Evolutionary conservation across 2,797 vertebrate species (phyloP), one percentile per base, ranked within the genome.

Genomic region (Calcarius lapponicus): DNA sequence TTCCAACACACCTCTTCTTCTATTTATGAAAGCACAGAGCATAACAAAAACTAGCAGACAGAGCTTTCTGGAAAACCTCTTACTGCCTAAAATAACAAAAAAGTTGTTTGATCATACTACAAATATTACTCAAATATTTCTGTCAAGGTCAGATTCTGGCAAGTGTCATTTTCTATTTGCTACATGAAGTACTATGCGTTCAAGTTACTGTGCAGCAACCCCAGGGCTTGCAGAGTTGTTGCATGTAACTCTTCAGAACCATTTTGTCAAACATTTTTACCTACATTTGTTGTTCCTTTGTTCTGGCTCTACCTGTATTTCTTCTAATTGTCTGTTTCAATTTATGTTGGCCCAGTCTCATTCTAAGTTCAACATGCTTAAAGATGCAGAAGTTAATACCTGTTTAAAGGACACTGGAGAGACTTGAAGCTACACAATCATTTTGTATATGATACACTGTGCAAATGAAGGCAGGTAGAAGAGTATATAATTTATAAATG

Each of bases 81-180:
- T 57, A 38, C 25, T 76, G 22, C 22, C 40, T 73, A 76, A 91
- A 93, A 94, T 85, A 91, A 80, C 60, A 26, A 82, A 42, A 42
- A 91, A 50, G n/a, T 61, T 72, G 9, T 86, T 93, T 19, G 7
- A 65, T 82, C 67, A 66, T 70, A n/a, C 28, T 70, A 70, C 36
- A 62, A 89, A 73, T 82, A 92, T 56, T 87, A 70, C 51, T 92
- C 19, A 94, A 85, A 85, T 79, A 60, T 66, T 93, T 94, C 71
- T 82, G 51, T 51, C 92, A 88, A 93, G 70, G 62, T 92, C 73
- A 88, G 38, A 86, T 78, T 92, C 70, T 92, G 79, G 86, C 40
- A 94, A 95, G 78, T 67, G 71, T 87, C 64, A 62, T 92, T 89
- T 93, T 91, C 67, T 80, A 76, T 95, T 92, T 93, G 56, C 56